Conservation (phyloP, 1,140 invertebrate genomes). For the Hylaeus volcanicus region DNA sequence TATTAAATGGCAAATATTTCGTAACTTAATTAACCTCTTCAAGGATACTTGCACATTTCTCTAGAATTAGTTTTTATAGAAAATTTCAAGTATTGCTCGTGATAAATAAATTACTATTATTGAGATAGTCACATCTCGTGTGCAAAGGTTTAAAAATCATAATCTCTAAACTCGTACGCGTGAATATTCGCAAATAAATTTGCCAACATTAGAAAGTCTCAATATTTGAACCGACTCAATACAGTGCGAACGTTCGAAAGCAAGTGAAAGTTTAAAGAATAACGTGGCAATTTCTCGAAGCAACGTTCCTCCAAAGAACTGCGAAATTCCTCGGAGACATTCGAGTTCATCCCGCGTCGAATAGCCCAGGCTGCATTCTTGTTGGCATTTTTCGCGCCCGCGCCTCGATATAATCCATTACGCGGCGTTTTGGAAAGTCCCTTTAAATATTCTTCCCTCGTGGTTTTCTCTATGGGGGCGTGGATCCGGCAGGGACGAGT, state of each 20-base stretch:
- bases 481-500: slow-evolving; percentile 19
- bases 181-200: too few species aligned
- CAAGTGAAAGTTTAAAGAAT: neutral
- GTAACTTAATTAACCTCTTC: too few species aligned
- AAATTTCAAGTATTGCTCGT: too few species aligned
- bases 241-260: neutral
- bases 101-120: too few species aligned
- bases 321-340: neutral
- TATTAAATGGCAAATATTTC: too few species aligned
- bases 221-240: too few species aligned
- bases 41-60: too few species aligned
- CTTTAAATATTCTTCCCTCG: slow-evolving; percentile 34
- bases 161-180: too few species aligned
- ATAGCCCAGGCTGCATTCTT: neutral
- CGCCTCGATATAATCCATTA: slow-evolving; percentile 20
- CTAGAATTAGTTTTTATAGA: too few species aligned
- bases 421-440: neutral
- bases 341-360: neutral
- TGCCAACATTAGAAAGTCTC: too few species aligned
- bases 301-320: neutral
- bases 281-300: neutral
- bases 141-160: too few species aligned
- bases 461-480: neutral
- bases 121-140: too few species aligned
- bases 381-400: slow-evolving; percentile 10